Evolutionary conservation across 1,140 invertebrate genomes (phyloP).

Genomic region (Brevipalpus yothersi): DNA sequence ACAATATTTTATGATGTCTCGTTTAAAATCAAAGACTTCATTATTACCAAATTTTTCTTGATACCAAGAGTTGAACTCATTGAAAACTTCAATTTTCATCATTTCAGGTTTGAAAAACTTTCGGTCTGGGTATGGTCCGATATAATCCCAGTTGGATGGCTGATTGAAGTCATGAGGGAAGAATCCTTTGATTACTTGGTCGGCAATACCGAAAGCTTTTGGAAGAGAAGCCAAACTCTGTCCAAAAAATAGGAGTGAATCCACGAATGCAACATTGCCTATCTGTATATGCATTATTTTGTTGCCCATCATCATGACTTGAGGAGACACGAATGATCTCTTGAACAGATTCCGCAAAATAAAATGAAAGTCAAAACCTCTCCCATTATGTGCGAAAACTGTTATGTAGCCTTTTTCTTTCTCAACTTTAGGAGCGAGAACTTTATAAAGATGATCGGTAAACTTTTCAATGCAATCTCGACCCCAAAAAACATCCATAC

Average conservation of each 20-base stretch:
- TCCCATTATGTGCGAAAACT: neutral
- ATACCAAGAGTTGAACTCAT: too few relatives aligned
- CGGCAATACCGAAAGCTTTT: slow-evolving; percentile 1
- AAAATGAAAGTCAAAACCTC: slow-evolving; percentile 2
- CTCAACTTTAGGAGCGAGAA: neutral
- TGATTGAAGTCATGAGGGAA: too few relatives aligned
- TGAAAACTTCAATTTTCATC: too few relatives aligned
- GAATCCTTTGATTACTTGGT: too few relatives aligned
- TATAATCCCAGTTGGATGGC: too few relatives aligned
- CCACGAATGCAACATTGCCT: neutral
- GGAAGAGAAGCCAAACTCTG: neutral
- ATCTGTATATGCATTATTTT: slow-evolving; percentile 1
- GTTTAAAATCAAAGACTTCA: too few relatives aligned
- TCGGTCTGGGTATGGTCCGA: too few relatives aligned
- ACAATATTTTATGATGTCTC: too few relatives aligned
- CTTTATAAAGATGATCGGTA: neutral
- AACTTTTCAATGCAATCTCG: neutral
- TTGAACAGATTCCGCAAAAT: neutral
- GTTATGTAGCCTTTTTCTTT: neutral
- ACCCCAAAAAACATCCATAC: neutral
- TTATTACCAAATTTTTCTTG: too few relatives aligned
- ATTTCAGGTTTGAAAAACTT: too few relatives aligned
- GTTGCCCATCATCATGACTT: neutral
- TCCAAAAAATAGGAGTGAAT: slow-evolving; percentile 2
- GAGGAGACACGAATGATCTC: neutral